Percentiles rank a stretch among this genome's conserved stretches.
These are phyloP conservation scores for Oxygymnocypris stewartii DNA, from an alignment of 2,113 vertebrate genomes.

Conservation along the genomic window DNA sequence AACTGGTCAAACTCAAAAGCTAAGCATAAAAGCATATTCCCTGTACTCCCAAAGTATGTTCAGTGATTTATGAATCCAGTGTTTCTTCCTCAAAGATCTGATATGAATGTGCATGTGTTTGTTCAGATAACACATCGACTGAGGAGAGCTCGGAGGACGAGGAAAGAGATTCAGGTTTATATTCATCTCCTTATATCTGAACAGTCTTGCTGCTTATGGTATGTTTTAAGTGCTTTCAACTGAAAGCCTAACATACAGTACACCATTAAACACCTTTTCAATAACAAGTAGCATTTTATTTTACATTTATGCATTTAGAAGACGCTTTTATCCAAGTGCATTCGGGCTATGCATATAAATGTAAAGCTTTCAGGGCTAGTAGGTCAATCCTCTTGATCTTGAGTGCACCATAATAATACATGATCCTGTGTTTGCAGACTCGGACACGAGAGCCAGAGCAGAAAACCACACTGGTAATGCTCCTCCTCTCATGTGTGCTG, in stretches of 20 bases:
- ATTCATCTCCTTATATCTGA: not conserved
- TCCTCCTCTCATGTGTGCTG: not conserved
- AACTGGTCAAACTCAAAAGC: too few relatives aligned
- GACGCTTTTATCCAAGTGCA: too few relatives aligned
- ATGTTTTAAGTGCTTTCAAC: not conserved
- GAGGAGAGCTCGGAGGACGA: constrained; percentile 69
- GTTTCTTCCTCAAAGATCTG: not conserved
- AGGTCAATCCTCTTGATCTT: too few relatives aligned
- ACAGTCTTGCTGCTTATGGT: not conserved
- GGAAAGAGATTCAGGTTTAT: constrained; percentile 64
- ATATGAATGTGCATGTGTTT: not conserved
- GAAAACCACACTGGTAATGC: not conserved
- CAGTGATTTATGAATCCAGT: too few relatives aligned
- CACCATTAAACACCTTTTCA: not conserved
- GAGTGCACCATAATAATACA: not conserved
- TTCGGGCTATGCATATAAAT: too few relatives aligned
- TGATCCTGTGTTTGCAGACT: constrained; percentile 25
- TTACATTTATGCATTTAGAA: too few relatives aligned
- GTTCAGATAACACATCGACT: constrained; percentile 62
- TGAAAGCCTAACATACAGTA: not conserved
- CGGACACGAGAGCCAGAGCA: not conserved
- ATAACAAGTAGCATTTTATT: too few relatives aligned
- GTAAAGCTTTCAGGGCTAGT: not conserved
- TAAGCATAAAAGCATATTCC: too few relatives aligned
- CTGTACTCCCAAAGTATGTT: too few relatives aligned